Evolutionary conservation across 2,797 vertebrate species (phyloP).

Genomic region (Sarcoramphus papa): DNA sequence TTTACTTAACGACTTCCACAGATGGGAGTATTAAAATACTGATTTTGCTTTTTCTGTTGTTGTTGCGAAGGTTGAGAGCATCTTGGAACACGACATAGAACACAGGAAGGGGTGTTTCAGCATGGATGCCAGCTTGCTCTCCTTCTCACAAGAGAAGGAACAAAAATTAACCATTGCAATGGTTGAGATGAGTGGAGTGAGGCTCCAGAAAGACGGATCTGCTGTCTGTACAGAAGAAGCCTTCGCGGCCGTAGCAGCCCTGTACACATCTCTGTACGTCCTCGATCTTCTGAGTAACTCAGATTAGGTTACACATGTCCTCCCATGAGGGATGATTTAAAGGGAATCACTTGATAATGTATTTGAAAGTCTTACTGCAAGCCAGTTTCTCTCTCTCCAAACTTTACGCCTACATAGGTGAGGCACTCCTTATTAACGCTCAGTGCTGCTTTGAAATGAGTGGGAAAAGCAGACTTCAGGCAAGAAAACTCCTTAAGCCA

Average conservation of each 20-base stretch:
- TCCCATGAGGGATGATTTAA: fast-evolving
- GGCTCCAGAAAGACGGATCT: constrained; percentile 7
- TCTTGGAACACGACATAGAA: constrained; percentile 14
- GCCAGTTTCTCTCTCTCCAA: background rate
- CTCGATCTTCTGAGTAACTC: constrained; percentile 27
- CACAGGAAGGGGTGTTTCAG: background rate
- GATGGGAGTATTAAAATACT: background rate
- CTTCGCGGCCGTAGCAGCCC: background rate
- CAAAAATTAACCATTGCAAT: constrained; percentile 37
- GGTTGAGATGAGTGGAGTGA: constrained; percentile 53
- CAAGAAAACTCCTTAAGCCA: background rate
- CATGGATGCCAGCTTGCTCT: background rate
- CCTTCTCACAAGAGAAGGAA: constrained; percentile 6
- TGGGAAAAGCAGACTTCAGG: background rate
- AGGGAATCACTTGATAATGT: background rate
- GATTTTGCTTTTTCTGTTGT: background rate
- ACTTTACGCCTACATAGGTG: no score
- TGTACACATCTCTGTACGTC: constrained; percentile 32
- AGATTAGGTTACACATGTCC: fast-evolving
- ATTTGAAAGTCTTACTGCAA: background rate
- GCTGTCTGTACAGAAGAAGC: background rate
- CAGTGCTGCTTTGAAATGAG: background rate
- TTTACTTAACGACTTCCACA: background rate
- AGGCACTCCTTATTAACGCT: background rate
- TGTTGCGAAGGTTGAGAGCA: constrained; percentile 36